These are phyloP conservation scores for Mormyrops boulengeri DNA, from an alignment of 2,797 vertebrate genomes.

Conservation along the genomic window DNA sequence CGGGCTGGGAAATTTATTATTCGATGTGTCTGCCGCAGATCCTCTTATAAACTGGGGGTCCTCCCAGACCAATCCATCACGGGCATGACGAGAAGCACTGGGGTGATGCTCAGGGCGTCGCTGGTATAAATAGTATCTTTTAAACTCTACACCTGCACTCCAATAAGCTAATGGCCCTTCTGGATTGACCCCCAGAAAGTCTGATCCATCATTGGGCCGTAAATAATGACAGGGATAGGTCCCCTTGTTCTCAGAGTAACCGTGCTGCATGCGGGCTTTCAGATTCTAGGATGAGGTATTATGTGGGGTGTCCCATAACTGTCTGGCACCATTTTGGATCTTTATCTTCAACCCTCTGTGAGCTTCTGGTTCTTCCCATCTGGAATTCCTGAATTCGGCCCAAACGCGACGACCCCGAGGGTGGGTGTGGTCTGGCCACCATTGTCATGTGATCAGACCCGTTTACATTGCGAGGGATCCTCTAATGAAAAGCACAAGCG, in stretches of 20 bases:
- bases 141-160: neutral
- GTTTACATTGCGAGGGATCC: neutral
- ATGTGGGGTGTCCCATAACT: neutral
- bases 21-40: neutral
- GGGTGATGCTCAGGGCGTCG: neutral
- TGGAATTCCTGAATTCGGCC: neutral
- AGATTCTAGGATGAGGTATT: neutral
- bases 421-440: neutral
- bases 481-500: neutral
- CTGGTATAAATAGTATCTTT: neutral
- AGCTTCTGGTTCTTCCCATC: neutral
- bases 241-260: neutral
- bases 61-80: neutral
- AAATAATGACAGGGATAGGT: neutral
- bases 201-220: neutral
- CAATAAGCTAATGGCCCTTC: neutral
- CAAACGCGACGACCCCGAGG: neutral
- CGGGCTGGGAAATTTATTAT: conserved; percentile 8
- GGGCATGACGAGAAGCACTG: neutral
- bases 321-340: neutral
- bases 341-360: neutral
- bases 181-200: neutral
- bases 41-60: neutral
- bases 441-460: neutral
- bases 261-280: neutral